Evolutionary conservation across 1,140 invertebrate genomes (phyloP).

Genomic region (Metopolophium dirhodum): DNA sequence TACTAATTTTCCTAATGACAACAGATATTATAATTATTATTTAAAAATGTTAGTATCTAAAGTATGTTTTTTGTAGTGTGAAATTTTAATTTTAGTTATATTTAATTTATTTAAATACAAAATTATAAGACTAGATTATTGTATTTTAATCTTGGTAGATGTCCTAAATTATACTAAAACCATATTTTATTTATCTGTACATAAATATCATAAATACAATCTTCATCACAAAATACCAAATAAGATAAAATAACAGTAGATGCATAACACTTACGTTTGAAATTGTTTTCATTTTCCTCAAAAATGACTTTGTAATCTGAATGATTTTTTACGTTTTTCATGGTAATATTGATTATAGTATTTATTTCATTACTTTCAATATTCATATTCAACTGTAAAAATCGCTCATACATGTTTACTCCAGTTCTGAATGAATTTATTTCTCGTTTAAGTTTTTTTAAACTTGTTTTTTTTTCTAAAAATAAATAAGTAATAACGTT

Average conservation of each 20-base stretch:
- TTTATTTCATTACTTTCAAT: background rate
- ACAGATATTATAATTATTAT: background rate
- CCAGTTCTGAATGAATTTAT: conserved; percentile 25
- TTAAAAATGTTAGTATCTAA: background rate
- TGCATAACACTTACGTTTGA: conserved; percentile 5
- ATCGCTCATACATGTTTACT: conserved; percentile 1
- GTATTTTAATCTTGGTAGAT: background rate
- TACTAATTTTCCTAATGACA: background rate
- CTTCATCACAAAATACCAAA: background rate
- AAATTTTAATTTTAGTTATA: background rate
- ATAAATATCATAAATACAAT: background rate
- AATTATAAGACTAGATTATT: background rate
- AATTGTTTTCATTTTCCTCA: conserved; percentile 19
- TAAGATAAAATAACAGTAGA: background rate
- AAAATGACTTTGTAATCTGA: background rate
- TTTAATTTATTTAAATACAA: background rate
- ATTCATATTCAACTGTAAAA: conserved; percentile 20
- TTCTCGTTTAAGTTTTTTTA: conserved; percentile 38
- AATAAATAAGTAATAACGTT: background rate
- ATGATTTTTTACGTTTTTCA: background rate
- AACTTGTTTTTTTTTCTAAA: conserved; percentile 23
- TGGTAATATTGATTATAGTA: background rate
- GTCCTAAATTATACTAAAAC: background rate
- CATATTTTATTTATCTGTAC: background rate
- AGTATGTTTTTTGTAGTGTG: background rate